Percentiles rank a stretch among this genome's conserved stretches.
Evolutionary conservation across 1,140 invertebrate species (phyloP).

Genomic region (Anastatus disparis): DNA sequence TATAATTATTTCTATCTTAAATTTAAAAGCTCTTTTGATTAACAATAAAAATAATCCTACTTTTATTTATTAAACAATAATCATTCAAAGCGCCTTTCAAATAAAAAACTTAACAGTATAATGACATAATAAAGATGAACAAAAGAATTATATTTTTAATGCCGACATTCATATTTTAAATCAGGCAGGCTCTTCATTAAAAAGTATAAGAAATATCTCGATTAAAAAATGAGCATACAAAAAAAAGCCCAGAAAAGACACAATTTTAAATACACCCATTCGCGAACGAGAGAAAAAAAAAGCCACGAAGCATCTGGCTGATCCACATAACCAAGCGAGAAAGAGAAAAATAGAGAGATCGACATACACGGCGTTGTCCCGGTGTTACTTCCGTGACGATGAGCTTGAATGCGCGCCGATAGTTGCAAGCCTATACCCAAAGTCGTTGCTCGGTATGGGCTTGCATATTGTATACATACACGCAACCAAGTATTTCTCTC

Average conservation of each 20-base stretch:
- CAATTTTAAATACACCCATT: not conserved
- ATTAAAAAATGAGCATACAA: not conserved
- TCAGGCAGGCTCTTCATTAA: slow-evolving; percentile 14
- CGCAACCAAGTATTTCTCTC: not conserved
- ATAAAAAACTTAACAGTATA: not conserved
- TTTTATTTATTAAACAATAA: no score
- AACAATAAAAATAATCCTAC: no score
- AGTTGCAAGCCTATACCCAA: slow-evolving; percentile 66
- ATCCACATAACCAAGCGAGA: not conserved
- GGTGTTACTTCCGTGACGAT: slow-evolving; percentile 66
- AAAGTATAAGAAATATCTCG: no score
- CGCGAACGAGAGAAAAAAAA: not conserved
- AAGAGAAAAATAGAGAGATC: not conserved
- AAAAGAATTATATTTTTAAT: no score
- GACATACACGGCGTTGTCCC: slow-evolving; percentile 59
- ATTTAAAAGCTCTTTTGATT: no score
- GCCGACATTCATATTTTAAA: no score
- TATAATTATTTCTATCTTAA: no score
- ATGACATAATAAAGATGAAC: no score
- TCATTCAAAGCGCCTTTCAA: no score
- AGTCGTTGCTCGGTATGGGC: slow-evolving; percentile 61
- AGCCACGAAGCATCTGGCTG: not conserved
- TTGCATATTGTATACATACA: not conserved
- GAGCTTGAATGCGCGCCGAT: slow-evolving; percentile 66
- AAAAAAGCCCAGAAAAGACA: not conserved